Evolutionary conservation across 2,888 invertebrate genomes (phyloP).

Genomic region (Coelogynopora nodosa): DNA sequence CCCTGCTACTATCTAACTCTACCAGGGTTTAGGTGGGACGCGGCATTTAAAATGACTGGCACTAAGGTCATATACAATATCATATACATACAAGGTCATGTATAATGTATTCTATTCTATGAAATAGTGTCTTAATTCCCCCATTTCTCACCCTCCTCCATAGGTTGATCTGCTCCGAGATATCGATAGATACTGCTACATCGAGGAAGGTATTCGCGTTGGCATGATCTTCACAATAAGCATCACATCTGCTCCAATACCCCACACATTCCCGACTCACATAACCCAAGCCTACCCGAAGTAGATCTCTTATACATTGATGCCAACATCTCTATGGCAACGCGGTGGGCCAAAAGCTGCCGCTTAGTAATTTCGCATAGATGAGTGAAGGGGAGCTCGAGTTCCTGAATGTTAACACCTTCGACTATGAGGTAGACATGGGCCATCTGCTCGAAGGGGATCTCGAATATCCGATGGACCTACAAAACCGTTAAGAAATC

Average conservation of each 20-base stretch:
- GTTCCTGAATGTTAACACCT: not conserved
- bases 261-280: not conserved
- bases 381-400: not conserved
- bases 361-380: not conserved
- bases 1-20: no score
- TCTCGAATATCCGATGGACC: not conserved
- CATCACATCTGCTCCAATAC: not conserved
- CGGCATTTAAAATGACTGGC: no score
- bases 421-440: not conserved
- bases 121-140: no score
- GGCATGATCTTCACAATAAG: not conserved
- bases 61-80: no score
- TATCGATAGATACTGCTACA: not conserved
- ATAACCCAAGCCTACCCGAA: not conserved
- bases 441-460: not conserved
- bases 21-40: no score
- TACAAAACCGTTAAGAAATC: not conserved
- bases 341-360: not conserved
- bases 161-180: not conserved
- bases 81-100: no score
- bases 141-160: no score
- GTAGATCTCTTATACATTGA: not conserved
- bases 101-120: no score
- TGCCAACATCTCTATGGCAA: not conserved
- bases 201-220: not conserved